Percentiles rank a stretch among this genome's conserved stretches.
Conservation (phyloP, 1,140 invertebrate genomes). For the Asbolus verrucosus region DNA sequence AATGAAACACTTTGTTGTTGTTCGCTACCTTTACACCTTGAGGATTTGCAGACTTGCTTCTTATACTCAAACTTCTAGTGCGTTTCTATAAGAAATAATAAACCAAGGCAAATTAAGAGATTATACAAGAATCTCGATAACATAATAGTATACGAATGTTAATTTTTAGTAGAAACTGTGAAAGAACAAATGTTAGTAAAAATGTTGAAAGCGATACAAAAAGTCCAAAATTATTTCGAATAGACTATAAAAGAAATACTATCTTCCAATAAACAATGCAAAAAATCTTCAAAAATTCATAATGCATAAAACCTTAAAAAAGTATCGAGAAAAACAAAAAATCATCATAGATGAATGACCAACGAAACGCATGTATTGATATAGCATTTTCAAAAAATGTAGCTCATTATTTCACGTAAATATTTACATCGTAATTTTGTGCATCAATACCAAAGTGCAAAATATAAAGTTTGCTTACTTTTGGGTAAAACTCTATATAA, state of each 20-base stretch:
- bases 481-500: conserved; percentile 58
- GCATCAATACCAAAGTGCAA: conserved; percentile 38
- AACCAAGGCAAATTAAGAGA: conserved; percentile 43
- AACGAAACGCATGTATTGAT: too few relatives aligned
- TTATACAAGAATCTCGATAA: conserved; percentile 1
- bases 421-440: conserved; percentile 3
- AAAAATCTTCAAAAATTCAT: too few relatives aligned
- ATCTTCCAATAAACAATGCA: too few relatives aligned
- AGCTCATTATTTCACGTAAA: too few relatives aligned
- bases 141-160: neutral
- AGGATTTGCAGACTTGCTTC: conserved; percentile 69
- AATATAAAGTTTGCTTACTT: conserved; percentile 56
- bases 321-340: too few relatives aligned
- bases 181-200: conserved; percentile 3
- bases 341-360: too few relatives aligned
- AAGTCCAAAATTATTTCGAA: too few relatives aligned
- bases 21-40: conserved; percentile 71
- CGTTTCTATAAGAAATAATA: conserved; percentile 70
- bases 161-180: conserved; percentile 13
- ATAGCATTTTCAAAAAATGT: too few relatives aligned
- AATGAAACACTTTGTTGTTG: conserved; percentile 39
- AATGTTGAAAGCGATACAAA: too few relatives aligned
- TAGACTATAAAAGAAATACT: too few relatives aligned
- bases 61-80: conserved; percentile 70
- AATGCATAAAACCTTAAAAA: too few relatives aligned